Evolutionary conservation across 2,888 invertebrate genomes (phyloP).

Genomic region (Pachycephus smyrnensis): DNA sequence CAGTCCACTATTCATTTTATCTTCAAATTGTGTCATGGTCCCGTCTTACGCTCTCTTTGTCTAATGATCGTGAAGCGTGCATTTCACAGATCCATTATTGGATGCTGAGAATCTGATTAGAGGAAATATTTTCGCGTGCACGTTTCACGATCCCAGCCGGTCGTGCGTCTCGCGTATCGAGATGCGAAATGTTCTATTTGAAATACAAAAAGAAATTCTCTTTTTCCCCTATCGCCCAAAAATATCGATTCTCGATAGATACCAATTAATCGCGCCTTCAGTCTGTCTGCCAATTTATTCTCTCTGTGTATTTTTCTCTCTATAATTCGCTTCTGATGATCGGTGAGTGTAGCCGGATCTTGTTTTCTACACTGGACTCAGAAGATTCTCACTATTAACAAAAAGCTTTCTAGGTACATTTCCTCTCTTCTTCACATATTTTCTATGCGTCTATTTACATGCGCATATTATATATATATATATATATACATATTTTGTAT

Average conservation of each 20-base stretch:
- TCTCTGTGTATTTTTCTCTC: conserved; percentile 56
- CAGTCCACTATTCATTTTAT: not conserved
- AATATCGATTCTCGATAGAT: not conserved
- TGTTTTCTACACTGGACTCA: conserved; percentile 65
- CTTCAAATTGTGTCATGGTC: not conserved
- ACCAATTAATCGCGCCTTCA: not conserved
- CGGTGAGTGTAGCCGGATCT: conserved; percentile 64
- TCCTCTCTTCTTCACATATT: conserved; percentile 34
- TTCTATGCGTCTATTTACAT: not conserved
- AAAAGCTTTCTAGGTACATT: conserved; percentile 64
- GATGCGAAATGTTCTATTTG: not conserved
- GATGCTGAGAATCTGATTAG: not conserved
- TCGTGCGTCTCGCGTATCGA: not conserved
- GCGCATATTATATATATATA: conserved; percentile 2
- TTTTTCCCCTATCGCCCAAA: not conserved
- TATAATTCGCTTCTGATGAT: conserved; percentile 60
- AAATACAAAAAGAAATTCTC: not conserved
- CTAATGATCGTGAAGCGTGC: not conserved
- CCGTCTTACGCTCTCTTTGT: not conserved
- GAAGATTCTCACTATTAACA: conserved; percentile 65
- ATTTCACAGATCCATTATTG: not conserved
- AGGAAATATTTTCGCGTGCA: not conserved
- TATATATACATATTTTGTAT: too few relatives aligned
- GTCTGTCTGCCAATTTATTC: conserved; percentile 47
- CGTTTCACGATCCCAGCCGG: not conserved